Percentiles rank a stretch among this genome's conserved stretches.
Conservation (phyloP, 64 coral and sea anemone species). For the Stylophora pistillata region DNA sequence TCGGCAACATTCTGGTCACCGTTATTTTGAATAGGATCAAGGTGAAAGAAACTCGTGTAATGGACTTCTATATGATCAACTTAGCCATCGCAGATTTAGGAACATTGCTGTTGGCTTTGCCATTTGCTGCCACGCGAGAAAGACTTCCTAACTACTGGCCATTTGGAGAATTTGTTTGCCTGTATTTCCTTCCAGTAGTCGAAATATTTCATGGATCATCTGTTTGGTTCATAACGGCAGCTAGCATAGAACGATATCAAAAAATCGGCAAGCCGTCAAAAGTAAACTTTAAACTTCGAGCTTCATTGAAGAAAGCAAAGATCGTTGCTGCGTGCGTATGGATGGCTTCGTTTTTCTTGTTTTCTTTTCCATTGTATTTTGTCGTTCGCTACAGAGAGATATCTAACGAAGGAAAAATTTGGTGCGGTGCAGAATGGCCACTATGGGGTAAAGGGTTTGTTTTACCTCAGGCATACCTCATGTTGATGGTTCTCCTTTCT, state of each 20-base stretch:
- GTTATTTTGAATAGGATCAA: not conserved
- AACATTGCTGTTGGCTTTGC: constrained; percentile 48
- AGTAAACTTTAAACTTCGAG: not conserved
- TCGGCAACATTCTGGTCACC: constrained; percentile 44
- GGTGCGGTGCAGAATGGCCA: not conserved
- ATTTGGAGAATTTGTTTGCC: constrained; percentile 35
- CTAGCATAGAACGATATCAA: constrained; percentile 52
- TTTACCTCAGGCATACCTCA: not conserved
- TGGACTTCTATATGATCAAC: constrained; percentile 47
- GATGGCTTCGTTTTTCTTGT: constrained; percentile 54
- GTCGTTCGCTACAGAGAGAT: not conserved
- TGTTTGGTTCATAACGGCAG: constrained; percentile 58
- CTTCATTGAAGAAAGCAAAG: constrained; percentile 3
- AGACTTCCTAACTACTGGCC: constrained; percentile 31
- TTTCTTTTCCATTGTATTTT: constrained; percentile 19
- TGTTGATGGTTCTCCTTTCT: not conserved
- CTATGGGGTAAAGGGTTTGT: not conserved
- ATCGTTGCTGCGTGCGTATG: constrained; percentile 36
- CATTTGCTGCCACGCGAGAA: constrained; percentile 26
- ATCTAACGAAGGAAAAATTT: not conserved
- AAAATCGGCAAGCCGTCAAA: constrained; percentile 3
- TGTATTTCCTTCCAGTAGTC: constrained; percentile 27
- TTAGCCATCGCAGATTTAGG: constrained; percentile 64
- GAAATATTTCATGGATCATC: constrained; percentile 60
- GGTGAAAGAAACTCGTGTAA: not conserved